Evolutionary conservation across 2,888 invertebrate genomes (phyloP).

Genomic region (Xylocampa areola): DNA sequence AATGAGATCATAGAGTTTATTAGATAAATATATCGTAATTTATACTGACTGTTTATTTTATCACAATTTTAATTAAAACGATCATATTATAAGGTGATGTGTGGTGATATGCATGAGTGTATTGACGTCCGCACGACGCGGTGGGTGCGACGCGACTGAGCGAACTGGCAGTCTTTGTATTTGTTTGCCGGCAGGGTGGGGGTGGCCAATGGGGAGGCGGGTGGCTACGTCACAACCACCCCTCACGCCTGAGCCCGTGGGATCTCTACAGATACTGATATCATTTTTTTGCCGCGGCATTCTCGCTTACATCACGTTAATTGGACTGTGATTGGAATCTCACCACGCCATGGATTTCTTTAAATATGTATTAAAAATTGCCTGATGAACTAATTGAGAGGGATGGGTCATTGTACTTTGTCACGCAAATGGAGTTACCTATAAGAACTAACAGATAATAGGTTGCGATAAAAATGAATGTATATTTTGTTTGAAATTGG

Average conservation of each 20-base stretch:
- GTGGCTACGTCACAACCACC: slow-evolving; percentile 74
- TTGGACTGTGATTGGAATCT: slow-evolving; percentile 51
- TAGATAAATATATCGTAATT: slow-evolving; percentile 47
- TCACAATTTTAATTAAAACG: slow-evolving; percentile 72
- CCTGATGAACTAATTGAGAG: slow-evolving; percentile 1
- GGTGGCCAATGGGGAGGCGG: slow-evolving; percentile 59
- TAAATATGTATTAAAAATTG: slow-evolving; percentile 9
- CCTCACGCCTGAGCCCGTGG: slow-evolving; percentile 61
- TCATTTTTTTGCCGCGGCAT: slow-evolving; percentile 52
- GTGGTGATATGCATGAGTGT: slow-evolving; percentile 69
- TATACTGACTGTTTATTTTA: slow-evolving; percentile 58
- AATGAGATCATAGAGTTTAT: slow-evolving; percentile 12
- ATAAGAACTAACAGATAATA: too few relatives aligned
- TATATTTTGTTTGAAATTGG: too few relatives aligned
- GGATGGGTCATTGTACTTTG: too few relatives aligned
- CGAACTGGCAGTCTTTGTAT: slow-evolving; percentile 61
- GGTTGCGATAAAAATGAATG: too few relatives aligned
- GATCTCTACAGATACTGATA: slow-evolving; percentile 64
- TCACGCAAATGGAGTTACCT: too few relatives aligned
- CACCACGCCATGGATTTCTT: slow-evolving; percentile 22
- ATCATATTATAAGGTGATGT: slow-evolving; percentile 77
- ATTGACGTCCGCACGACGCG: slow-evolving; percentile 75
- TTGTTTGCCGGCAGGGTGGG: slow-evolving; percentile 66
- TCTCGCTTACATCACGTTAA: slow-evolving; percentile 46
- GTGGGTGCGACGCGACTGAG: slow-evolving; percentile 83